Evolutionary conservation across 2,888 invertebrate species (phyloP).

Genomic region (Hemithea aestivaria): DNA sequence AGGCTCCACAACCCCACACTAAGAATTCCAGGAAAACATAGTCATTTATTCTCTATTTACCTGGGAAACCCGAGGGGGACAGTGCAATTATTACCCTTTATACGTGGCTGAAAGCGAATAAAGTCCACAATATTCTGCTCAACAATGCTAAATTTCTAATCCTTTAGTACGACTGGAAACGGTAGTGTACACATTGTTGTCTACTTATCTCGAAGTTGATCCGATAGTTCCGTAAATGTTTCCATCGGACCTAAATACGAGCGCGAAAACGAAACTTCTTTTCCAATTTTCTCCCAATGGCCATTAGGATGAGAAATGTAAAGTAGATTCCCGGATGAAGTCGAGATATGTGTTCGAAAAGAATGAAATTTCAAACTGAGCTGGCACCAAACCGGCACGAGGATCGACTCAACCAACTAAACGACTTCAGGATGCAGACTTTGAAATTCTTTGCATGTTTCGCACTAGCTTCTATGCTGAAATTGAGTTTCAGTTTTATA

Average conservation of each 20-base stretch:
- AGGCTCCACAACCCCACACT: slow-evolving; percentile 53
- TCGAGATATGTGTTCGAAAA: slow-evolving; percentile 74
- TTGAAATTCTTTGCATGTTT: slow-evolving; percentile 47
- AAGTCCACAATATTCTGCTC: slow-evolving; percentile 2
- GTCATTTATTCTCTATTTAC: slow-evolving; percentile 37
- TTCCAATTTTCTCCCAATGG: slow-evolving; percentile 78
- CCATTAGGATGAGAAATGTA: slow-evolving; percentile 79
- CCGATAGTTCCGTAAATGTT: slow-evolving; percentile 48
- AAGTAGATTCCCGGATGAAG: slow-evolving; percentile 73
- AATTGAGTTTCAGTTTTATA: slow-evolving; percentile 14
- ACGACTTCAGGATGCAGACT: slow-evolving; percentile 49
- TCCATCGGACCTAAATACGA: slow-evolving; percentile 53
- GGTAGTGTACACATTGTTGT: slow-evolving; percentile 32
- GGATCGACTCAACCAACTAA: slow-evolving; percentile 36
- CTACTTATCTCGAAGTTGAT: slow-evolving; percentile 41
- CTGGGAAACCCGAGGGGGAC: slow-evolving; percentile 21
- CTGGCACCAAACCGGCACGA: slow-evolving; percentile 49
- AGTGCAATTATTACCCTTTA: slow-evolving; percentile 11
- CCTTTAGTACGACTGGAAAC: slow-evolving; percentile 25
- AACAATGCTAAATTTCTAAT: slow-evolving; percentile 18
- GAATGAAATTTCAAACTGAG: slow-evolving; percentile 73
- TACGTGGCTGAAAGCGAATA: slow-evolving; percentile 4
- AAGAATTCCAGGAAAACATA: slow-evolving; percentile 47
- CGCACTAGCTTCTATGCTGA: slow-evolving; percentile 24
- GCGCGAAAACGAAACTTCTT: slow-evolving; percentile 68